A percentile compares a stretch with the other conserved stretches of the same genome.
Evolutionary conservation across 92 coral and sea anemone species (phyloP).

Genomic region (Heliopora coerulea): DNA sequence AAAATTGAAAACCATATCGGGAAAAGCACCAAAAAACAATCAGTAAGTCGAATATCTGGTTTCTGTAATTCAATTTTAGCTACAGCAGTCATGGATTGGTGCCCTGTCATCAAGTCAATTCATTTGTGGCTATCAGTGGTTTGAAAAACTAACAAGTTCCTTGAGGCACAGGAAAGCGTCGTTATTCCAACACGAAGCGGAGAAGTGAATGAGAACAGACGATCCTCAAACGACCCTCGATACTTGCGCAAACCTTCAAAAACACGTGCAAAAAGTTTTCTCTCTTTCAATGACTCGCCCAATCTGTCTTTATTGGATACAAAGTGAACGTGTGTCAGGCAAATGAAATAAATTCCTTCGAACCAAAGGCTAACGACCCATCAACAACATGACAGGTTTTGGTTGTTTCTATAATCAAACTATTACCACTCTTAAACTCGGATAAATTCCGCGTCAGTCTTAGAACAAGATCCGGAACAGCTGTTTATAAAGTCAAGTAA

Average conservation of each 20-base stretch:
- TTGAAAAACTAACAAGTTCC: slow-evolving; percentile 26
- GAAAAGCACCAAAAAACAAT: background rate
- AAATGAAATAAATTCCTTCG: slow-evolving; percentile 31
- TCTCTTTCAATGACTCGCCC: background rate
- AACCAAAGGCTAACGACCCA: slow-evolving; percentile 40
- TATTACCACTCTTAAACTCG: slow-evolving; percentile 44
- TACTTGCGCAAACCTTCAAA: background rate
- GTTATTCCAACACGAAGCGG: slow-evolving; percentile 8
- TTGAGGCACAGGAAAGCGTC: slow-evolving; percentile 10
- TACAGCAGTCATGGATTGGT: slow-evolving; percentile 16
- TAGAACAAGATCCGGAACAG: slow-evolving; percentile 13
- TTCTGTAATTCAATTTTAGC: slow-evolving; percentile 28
- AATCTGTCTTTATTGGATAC: background rate
- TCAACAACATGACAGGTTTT: slow-evolving; percentile 42
- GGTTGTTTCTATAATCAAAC: slow-evolving; percentile 43
- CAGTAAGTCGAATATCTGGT: background rate
- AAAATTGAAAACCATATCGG: background rate
- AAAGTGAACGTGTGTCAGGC: slow-evolving; percentile 29
- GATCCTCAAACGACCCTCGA: too few species aligned
- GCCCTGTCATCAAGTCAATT: slow-evolving; percentile 19
- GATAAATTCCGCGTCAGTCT: slow-evolving; percentile 4
- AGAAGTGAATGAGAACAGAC: too few species aligned
- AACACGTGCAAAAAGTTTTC: slow-evolving; percentile 1
- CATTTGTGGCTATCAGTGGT: slow-evolving; percentile 9
- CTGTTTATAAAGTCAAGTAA: slow-evolving; percentile 26